These are phyloP conservation scores for Rambutsinella grinnellia DNA, from an alignment of 2,888 invertebrate species.

Conservation along the genomic window DNA sequence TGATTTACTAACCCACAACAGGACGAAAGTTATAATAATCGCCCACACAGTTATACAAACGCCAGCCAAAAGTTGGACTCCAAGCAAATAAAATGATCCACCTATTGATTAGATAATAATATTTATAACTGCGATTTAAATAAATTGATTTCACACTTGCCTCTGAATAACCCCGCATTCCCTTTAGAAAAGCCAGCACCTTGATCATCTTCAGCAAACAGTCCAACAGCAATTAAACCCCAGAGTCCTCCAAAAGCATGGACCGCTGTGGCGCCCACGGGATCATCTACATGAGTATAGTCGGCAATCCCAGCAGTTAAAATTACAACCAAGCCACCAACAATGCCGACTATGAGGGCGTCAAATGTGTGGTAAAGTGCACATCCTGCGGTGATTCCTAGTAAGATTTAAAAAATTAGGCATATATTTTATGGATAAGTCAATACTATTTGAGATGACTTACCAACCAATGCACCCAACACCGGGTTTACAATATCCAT, in stretches of 20 bases:
- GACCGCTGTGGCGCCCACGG: slow-evolving; percentile 70
- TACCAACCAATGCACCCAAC: slow-evolving; percentile 70
- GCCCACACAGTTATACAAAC: slow-evolving; percentile 69
- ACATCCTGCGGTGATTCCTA: slow-evolving; percentile 66
- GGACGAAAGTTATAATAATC: slow-evolving; percentile 67
- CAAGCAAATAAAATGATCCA: slow-evolving; percentile 69
- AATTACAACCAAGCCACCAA: slow-evolving; percentile 69
- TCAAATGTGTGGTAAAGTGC: slow-evolving; percentile 69
- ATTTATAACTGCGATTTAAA: too few species aligned
- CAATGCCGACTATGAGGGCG: slow-evolving; percentile 69
- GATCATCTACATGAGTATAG: slow-evolving; percentile 70
- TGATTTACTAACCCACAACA: slow-evolving; percentile 69
- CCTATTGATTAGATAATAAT: too few species aligned
- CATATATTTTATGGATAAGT: neutral
- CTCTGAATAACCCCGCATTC: slow-evolving; percentile 69
- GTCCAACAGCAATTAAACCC: slow-evolving; percentile 71
- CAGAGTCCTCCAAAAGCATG: slow-evolving; percentile 68
- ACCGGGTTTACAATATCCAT: slow-evolving; percentile 70
- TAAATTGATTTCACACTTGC: slow-evolving; percentile 33
- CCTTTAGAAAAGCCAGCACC: slow-evolving; percentile 69
- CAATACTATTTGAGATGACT: neutral
- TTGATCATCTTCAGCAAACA: slow-evolving; percentile 69
- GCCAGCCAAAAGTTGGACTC: slow-evolving; percentile 69
- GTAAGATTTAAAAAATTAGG: slow-evolving; percentile 67
- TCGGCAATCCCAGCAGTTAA: slow-evolving; percentile 68